Evolutionary conservation across 2,888 invertebrate species (phyloP).

Genomic region (Pheosia tremula): DNA sequence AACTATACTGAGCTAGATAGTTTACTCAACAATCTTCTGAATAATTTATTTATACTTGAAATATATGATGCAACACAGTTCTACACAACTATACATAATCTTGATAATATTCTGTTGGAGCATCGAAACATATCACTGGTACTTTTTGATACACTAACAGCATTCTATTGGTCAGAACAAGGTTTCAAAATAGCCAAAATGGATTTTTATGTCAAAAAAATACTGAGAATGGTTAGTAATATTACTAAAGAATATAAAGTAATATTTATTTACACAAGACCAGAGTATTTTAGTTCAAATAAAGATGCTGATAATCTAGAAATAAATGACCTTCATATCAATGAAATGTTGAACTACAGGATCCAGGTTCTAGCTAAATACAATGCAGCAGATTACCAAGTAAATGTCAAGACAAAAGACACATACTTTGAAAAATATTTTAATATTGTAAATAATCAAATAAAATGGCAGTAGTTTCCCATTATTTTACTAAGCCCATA

Average conservation of each 20-base stretch:
- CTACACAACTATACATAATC: constrained; percentile 67
- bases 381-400: constrained; percentile 21
- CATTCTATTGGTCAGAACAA: constrained; percentile 83
- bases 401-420: constrained; percentile 34
- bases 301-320: constrained; percentile 58
- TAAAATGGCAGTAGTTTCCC: constrained; percentile 34
- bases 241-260: constrained; percentile 77
- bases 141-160: constrained; percentile 72
- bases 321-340: constrained; percentile 42
- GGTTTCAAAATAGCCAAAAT: constrained; percentile 72
- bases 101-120: constrained; percentile 67
- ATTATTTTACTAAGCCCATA: constrained; percentile 9
- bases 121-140: constrained; percentile 68
- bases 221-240: constrained; percentile 69
- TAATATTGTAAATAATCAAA: constrained; percentile 23
- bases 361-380: constrained; percentile 52
- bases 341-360: constrained; percentile 64
- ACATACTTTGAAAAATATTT: constrained; percentile 29
- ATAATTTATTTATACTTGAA: constrained; percentile 60
- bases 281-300: constrained; percentile 75
- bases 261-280: constrained; percentile 79
- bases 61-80: constrained; percentile 73
- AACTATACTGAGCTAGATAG: constrained; percentile 26
- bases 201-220: constrained; percentile 77
- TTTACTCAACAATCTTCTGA: constrained; percentile 43